Evolutionary conservation across 2,888 invertebrate species (phyloP).

Genomic region (Biston betularia): DNA sequence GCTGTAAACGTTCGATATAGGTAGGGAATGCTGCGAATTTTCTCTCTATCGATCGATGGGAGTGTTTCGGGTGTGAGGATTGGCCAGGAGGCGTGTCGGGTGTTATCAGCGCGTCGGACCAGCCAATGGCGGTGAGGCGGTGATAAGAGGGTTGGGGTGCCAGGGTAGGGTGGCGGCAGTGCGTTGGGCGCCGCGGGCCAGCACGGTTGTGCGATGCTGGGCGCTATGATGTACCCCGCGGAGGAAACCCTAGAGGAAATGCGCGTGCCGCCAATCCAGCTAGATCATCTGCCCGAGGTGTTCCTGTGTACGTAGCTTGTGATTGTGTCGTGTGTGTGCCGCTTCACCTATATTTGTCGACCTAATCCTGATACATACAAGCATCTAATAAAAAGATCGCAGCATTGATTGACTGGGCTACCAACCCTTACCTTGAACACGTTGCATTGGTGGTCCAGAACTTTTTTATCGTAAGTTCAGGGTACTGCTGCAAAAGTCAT

Average conservation of each 20-base stretch:
- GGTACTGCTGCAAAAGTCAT: too few species aligned
- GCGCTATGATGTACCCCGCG: slow-evolving; percentile 83
- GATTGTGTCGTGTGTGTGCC: slow-evolving; percentile 42
- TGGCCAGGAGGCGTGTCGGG: slow-evolving; percentile 80
- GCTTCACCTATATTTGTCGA: background rate
- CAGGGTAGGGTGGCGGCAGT: slow-evolving; percentile 76
- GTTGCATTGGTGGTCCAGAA: too few species aligned
- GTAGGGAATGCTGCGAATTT: slow-evolving; percentile 74
- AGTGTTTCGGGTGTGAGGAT: slow-evolving; percentile 67
- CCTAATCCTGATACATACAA: background rate
- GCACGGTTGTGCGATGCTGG: slow-evolving; percentile 77
- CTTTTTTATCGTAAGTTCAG: too few species aligned
- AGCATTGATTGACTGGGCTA: background rate
- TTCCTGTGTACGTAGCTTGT: slow-evolving; percentile 88
- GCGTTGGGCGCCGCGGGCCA: slow-evolving; percentile 68
- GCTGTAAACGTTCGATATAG: slow-evolving; percentile 75
- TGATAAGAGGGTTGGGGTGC: slow-evolving; percentile 83
- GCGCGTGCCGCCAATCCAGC: slow-evolving; percentile 90
- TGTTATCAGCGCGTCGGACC: slow-evolving; percentile 71
- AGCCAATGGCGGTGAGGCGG: slow-evolving; percentile 69
- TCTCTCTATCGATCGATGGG: slow-evolving; percentile 80
- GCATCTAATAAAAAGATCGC: background rate
- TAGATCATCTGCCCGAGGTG: slow-evolving; percentile 91
- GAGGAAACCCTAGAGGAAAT: slow-evolving; percentile 82
- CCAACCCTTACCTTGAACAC: too few species aligned